These are phyloP conservation scores for Zeus faber DNA, from an alignment of 2,113 vertebrate species.

Conservation along the genomic window DNA sequence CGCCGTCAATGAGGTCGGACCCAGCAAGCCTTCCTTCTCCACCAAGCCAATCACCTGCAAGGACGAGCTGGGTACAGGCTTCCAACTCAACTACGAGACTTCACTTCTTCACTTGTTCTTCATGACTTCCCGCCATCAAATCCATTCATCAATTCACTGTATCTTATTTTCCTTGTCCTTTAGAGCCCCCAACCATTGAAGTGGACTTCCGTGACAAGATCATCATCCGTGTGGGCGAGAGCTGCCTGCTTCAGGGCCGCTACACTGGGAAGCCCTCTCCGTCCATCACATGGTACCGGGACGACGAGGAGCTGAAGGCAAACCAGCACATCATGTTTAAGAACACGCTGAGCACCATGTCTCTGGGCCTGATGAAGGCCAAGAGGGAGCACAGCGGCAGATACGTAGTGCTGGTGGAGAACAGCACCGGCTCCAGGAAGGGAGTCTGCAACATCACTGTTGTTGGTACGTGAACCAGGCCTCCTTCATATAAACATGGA, in stretches of 20 bases:
- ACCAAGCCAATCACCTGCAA: slow-evolving; percentile 97
- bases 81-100: too few relatives aligned
- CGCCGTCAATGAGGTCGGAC: slow-evolving; percentile 92
- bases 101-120: background rate
- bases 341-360: slow-evolving; percentile 85
- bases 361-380: slow-evolving; percentile 86
- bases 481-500: too few relatives aligned
- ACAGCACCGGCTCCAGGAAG: slow-evolving; percentile 92
- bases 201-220: slow-evolving; percentile 95
- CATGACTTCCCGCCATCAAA: too few relatives aligned
- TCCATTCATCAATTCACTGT: background rate
- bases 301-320: slow-evolving; percentile 85
- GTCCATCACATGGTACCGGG: slow-evolving; percentile 87
- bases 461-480: slow-evolving; percentile 82
- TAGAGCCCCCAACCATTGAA: slow-evolving; percentile 93
- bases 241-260: slow-evolving; percentile 86
- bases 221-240: slow-evolving; percentile 88
- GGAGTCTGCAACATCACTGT: slow-evolving; percentile 88
- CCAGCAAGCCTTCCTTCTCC: slow-evolving; percentile 93
- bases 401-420: slow-evolving; percentile 92
- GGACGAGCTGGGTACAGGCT: slow-evolving; percentile 87
- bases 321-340: slow-evolving; percentile 84
- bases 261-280: slow-evolving; percentile 93
- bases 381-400: slow-evolving; percentile 87
- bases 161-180: slow-evolving; percentile 17